A percentile compares a stretch with the other conserved stretches of the same genome.
These are phyloP conservation scores for Astropecten irregularis DNA, from an alignment of 53 echinoderm and acorn worm genomes.

Conservation along the genomic window DNA sequence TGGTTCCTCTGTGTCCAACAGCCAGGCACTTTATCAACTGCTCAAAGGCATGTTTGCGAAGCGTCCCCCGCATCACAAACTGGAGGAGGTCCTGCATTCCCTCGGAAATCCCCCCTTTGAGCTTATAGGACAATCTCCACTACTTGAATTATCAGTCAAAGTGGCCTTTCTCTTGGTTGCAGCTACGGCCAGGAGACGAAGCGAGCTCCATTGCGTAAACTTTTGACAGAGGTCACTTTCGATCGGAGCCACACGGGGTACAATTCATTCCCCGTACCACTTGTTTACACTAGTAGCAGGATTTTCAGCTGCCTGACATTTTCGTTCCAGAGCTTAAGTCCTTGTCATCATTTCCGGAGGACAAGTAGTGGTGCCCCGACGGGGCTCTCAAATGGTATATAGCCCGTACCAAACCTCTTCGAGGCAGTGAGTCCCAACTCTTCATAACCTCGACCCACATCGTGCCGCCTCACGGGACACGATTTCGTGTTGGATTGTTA, in stretches of 20 bases:
- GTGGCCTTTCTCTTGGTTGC: no score
- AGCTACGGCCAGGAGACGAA: conserved; percentile 8
- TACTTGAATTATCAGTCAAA: not conserved
- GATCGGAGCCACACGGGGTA: conserved; percentile 29
- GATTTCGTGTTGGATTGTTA: not conserved
- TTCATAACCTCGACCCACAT: not conserved
- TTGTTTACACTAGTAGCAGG: conserved; percentile 21
- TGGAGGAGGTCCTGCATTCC: not conserved
- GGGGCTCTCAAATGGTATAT: no score
- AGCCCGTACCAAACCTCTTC: not conserved
- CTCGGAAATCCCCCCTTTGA: not conserved
- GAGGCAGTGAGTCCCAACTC: not conserved
- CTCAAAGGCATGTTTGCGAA: not conserved
- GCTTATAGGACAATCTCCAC: not conserved
- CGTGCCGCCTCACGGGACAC: not conserved
- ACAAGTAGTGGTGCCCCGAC: not conserved
- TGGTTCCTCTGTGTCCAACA: not conserved
- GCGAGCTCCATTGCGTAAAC: conserved; percentile 51
- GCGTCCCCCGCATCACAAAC: not conserved
- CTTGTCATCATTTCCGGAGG: not conserved
- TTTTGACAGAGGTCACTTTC: conserved; percentile 19
- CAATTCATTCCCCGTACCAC: not conserved
- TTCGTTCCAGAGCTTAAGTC: conserved; percentile 17
- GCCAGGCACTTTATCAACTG: not conserved
- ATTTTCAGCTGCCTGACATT: not conserved